Conservation (phyloP, 2,113 vertebrate genomes). For the Cyprichromis sp. region DNA sequence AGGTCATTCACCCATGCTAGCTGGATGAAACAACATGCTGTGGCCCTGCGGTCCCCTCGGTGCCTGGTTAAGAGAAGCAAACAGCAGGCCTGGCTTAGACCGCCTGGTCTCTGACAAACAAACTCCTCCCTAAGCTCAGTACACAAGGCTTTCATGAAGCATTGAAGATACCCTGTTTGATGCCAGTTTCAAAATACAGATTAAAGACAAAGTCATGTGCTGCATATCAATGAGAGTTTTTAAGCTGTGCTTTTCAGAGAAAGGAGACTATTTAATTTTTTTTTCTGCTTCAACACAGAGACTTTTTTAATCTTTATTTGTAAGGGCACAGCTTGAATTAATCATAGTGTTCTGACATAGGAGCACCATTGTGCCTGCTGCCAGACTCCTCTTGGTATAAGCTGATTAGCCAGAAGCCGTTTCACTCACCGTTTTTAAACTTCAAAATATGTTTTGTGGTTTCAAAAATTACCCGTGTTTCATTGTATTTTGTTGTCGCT, state of each 20-base stretch:
- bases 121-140: conserved; percentile 10
- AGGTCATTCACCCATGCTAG: conserved; percentile 4
- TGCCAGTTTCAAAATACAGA: conserved; percentile 46
- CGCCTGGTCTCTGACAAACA: conserved; percentile 24
- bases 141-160: conserved; percentile 17
- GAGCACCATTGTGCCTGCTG: conserved; percentile 26
- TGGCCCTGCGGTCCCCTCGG: neutral
- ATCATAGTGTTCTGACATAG: conserved; percentile 47
- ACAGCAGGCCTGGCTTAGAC: conserved; percentile 7
- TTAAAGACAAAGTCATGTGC: conserved; percentile 44
- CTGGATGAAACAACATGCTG: neutral
- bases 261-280: conserved; percentile 1
- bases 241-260: conserved; percentile 40
- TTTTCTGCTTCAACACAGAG: neutral
- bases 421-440: conserved; percentile 10
- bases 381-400: conserved; percentile 32
- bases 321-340: conserved; percentile 50
- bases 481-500: neutral
- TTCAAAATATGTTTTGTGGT: conserved; percentile 6
- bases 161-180: conserved; percentile 8
- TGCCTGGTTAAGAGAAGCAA: conserved; percentile 1
- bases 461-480: neutral
- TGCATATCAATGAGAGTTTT: conserved; percentile 45
- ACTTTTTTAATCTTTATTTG: conserved; percentile 30
- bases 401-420: conserved; percentile 43